These are phyloP conservation scores for Zaprionus africanus DNA, from an alignment of 1,140 invertebrate genomes.

Conservation along the genomic window DNA sequence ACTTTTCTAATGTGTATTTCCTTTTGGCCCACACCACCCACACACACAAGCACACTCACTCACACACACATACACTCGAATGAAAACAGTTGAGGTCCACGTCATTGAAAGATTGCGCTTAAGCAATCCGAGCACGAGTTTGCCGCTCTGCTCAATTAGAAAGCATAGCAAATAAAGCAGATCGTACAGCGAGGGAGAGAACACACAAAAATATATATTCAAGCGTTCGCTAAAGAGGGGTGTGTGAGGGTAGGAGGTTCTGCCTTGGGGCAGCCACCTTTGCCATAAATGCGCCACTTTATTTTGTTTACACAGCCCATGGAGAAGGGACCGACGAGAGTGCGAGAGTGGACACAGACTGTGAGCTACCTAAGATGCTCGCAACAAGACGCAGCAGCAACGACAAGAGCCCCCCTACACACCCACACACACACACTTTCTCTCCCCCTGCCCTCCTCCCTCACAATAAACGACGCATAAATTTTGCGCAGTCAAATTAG, in stretches of 20 bases:
- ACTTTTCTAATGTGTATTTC: constrained; percentile 60
- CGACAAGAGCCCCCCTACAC: neutral
- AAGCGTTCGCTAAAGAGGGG: constrained; percentile 2
- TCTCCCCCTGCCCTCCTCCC: neutral
- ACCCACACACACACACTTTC: neutral
- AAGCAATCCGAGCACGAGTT: constrained; percentile 68
- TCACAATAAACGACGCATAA: constrained; percentile 59
- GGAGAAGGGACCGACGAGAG: constrained; percentile 9
- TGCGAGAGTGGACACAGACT: constrained; percentile 10
- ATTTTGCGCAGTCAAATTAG: constrained; percentile 75
- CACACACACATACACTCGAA: constrained; percentile 47
- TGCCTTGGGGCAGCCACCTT: constrained; percentile 63
- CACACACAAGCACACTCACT: constrained; percentile 1
- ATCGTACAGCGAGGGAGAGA: constrained; percentile 21
- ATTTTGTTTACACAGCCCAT: constrained; percentile 70
- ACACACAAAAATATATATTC: constrained; percentile 17
- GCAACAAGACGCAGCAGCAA: constrained; percentile 14
- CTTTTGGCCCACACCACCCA: constrained; percentile 39
- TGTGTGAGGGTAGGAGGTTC: constrained; percentile 15
- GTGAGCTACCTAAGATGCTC: constrained; percentile 23
- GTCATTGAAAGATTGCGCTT: constrained; percentile 55
- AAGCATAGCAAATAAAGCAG: constrained; percentile 59
- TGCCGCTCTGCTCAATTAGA: constrained; percentile 75
- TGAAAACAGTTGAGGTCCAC: constrained; percentile 65
- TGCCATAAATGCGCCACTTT: constrained; percentile 78